Conservation (phyloP, 2,797 vertebrate genomes). For the Typhlichthys subterraneus region DNA sequence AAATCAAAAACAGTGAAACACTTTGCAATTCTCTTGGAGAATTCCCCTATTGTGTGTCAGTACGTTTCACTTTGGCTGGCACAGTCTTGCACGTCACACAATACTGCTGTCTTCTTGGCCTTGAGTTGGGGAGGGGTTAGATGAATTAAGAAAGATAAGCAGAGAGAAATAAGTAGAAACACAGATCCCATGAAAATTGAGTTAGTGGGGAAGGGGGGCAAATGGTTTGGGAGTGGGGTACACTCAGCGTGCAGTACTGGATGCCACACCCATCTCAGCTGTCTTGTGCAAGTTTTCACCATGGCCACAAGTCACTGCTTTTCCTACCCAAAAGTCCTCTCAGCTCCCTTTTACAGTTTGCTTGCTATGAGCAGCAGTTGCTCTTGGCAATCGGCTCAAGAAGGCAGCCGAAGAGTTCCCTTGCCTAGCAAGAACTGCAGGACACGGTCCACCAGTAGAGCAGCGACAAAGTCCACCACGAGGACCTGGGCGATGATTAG, state of each 20-base stretch:
- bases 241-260: constrained; percentile 66
- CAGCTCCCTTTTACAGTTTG: constrained; percentile 70
- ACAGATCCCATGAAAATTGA: constrained; percentile 36
- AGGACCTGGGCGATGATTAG: constrained; percentile 89
- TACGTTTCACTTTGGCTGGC: constrained; percentile 58
- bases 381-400: constrained; percentile 83
- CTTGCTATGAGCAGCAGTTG: constrained; percentile 68
- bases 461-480: constrained; percentile 87
- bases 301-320: constrained; percentile 38
- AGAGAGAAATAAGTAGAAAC: constrained; percentile 11
- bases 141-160: constrained; percentile 36
- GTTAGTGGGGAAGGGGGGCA: constrained; percentile 20
- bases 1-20: constrained; percentile 67
- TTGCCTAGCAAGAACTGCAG: constrained; percentile 91
- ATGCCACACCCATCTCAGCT: constrained; percentile 63
- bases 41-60: constrained; percentile 68
- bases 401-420: constrained; percentile 91
- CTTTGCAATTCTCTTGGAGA: constrained; percentile 79
- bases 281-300: constrained; percentile 30
- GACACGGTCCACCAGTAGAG: constrained; percentile 86
- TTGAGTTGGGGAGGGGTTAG: constrained; percentile 57
- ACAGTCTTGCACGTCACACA: constrained; percentile 74
- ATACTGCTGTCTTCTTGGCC: constrained; percentile 84
- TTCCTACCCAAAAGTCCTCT: constrained; percentile 42
- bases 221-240: constrained; percentile 43